Base-by-base conservation (phyloP, 1,140 invertebrate species). In the Temnothorax curvispinosus region DNA sequence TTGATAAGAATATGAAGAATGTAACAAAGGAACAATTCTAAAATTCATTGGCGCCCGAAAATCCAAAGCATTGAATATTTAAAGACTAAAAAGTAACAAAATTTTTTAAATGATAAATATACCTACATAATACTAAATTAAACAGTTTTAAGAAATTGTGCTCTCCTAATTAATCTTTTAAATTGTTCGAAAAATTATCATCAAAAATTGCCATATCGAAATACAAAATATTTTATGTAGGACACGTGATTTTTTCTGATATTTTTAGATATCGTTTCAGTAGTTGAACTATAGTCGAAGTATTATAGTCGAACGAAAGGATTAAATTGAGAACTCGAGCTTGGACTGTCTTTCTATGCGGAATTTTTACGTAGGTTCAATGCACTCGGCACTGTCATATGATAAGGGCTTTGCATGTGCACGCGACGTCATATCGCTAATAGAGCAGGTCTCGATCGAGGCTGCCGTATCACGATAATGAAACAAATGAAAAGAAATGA, bases 401-500 rank as follows among this genome's bases (percentile, higher is more conserved):
- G 88, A 89, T 90, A 90, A 90, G 88, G 77, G 88, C 88, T 50
- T 32, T 71, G 77, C 85, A 82, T 87, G 71, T 78, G 87, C 84
- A 77, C 65, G 74, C 47, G 35, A 58, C 71, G 65, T 80, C 74
- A 78, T 71, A 71, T 47, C 72, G 76, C 54, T 90, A 90, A 90
- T 90, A 89, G 88, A 89, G 77, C 56, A 86, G 84, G 60, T 65
- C 75, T 65, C 56, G 87, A 90, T 85, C 47, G 87, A 84, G 84
- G 88, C 54, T 82, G 82, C 86, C 86, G 72, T 89, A 78, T 50
- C 64, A 52, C 50, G 87, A 69, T 86, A 86, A 89, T 89, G 87
- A 54, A 71, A 76, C 87, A 90, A 90, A 90, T 90, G 87, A 87
- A 90, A 90, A 89, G 88, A 90, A 89, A 89, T 89, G 77, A 89